Conservation (phyloP, 2,113 vertebrate species). For the Indicator maculatus region DNA sequence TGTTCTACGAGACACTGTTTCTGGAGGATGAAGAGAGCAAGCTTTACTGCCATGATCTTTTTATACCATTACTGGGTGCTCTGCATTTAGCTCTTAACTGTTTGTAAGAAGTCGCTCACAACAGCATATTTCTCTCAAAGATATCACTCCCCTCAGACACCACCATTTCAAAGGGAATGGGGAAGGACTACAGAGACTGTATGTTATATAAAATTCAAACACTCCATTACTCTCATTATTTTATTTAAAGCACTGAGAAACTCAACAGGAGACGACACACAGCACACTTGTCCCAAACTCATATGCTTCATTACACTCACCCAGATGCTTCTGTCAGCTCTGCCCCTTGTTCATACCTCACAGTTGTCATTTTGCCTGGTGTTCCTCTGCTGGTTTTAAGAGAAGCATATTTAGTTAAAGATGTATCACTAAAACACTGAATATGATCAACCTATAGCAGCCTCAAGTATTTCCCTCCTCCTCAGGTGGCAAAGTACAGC, state of each 20-base stretch:
- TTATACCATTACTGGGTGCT: not conserved
- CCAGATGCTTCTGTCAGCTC: conserved; percentile 71
- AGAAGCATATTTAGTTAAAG: not conserved
- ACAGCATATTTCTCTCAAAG: not conserved
- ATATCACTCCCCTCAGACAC: not conserved
- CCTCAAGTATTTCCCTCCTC: no score
- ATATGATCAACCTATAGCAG: rapidly evolving
- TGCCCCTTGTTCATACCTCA: conserved; percentile 77
- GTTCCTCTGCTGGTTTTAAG: not conserved
- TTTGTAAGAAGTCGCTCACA: not conserved
- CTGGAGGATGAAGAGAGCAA: not conserved
- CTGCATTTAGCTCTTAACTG: not conserved
- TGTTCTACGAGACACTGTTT: not conserved
- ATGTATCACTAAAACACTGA: rapidly evolving
- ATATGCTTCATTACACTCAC: conserved; percentile 67
- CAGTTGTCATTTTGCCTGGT: conserved; percentile 76
- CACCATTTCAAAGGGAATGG: not conserved
- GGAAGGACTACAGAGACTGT: not conserved
- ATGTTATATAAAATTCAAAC: not conserved
- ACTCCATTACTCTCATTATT: not conserved
- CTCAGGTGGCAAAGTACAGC: rapidly evolving
- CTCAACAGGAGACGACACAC: not conserved
- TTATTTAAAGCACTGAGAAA: not conserved
- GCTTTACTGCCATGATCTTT: not conserved
- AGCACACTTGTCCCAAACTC: no score